Percentiles rank a stretch among this genome's conserved stretches.
Evolutionary conservation across 2,113 vertebrate genomes (phyloP).

Genomic region (Tenebrosternarchus preto): DNA sequence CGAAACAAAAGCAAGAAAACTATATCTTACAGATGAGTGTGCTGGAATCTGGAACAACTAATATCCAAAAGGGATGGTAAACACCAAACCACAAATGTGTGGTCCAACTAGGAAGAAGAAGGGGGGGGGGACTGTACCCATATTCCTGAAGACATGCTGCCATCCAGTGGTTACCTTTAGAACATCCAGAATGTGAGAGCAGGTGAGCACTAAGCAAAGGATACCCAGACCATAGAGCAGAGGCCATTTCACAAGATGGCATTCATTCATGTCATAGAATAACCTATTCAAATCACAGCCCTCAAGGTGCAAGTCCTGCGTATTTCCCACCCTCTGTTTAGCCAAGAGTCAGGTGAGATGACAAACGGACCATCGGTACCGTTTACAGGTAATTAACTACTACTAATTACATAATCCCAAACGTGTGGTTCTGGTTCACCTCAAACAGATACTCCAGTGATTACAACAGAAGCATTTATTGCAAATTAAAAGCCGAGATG

Average conservation of each 20-base stretch:
- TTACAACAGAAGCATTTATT: too few species aligned
- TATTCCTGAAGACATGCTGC: slow-evolving; percentile 46
- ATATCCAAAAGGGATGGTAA: slow-evolving; percentile 21
- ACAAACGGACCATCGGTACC: too few species aligned
- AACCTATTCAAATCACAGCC: too few species aligned
- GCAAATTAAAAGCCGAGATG: too few species aligned
- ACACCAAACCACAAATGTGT: neutral
- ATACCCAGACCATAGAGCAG: neutral
- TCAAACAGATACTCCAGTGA: too few species aligned
- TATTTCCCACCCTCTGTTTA: too few species aligned
- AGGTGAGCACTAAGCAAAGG: neutral
- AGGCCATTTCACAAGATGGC: neutral
- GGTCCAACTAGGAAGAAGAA: neutral
- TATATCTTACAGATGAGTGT: slow-evolving; percentile 7
- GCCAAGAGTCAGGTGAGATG: too few species aligned
- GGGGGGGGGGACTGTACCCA: neutral
- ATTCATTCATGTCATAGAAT: too few species aligned
- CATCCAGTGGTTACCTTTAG: slow-evolving; percentile 44
- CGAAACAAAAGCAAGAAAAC: neutral
- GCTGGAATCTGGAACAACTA: slow-evolving; percentile 1
- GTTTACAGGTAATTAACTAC: too few species aligned
- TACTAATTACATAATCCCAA: too few species aligned
- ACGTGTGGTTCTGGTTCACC: too few species aligned
- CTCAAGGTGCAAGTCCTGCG: too few species aligned
- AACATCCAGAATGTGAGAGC: neutral